A percentile compares a stretch with the other conserved stretches of the same genome.
These are phyloP conservation scores for Argyresthia goedartella DNA, from an alignment of 2,888 invertebrate species.

Conservation along the genomic window DNA sequence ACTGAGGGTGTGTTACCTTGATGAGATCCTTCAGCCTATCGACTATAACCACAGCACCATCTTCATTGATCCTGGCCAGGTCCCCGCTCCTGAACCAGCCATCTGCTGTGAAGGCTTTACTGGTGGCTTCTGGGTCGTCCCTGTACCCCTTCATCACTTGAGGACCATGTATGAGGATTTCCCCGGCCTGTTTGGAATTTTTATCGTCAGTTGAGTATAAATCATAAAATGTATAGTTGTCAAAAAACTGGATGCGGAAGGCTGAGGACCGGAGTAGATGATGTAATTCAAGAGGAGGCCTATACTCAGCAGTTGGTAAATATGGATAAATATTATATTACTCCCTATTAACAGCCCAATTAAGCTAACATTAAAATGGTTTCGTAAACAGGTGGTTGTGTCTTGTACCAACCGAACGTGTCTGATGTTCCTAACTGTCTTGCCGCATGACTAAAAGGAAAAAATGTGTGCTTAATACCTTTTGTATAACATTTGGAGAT, in stretches of 20 bases:
- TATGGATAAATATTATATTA: neutral
- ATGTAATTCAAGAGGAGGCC: too few species aligned
- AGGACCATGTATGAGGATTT: conserved; percentile 68
- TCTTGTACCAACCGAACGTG: too few species aligned
- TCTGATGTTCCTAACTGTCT: too few species aligned
- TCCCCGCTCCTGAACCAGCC: conserved; percentile 86
- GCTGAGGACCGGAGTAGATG: neutral
- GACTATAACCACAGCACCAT: conserved; percentile 74
- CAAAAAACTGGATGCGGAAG: neutral
- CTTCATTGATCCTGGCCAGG: conserved; percentile 73
- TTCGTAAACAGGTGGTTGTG: too few species aligned
- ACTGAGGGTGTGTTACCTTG: conserved; percentile 64
- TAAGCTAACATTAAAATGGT: too few species aligned
- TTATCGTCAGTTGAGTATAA: neutral
- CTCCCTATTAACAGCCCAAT: neutral
- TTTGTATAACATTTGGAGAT: too few species aligned
- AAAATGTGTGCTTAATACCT: too few species aligned
- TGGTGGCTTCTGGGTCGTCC: conserved; percentile 78
- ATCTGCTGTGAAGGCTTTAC: conserved; percentile 72
- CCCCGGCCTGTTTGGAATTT: conserved; percentile 27
- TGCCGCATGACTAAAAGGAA: too few species aligned
- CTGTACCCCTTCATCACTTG: conserved; percentile 85
- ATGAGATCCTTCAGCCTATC: conserved; percentile 86
- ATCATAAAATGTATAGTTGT: neutral
- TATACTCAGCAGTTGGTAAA: neutral